phyloP scores from a whole-genome alignment of 2,797 vertebrate species.

The Merluccius polli region DNA sequence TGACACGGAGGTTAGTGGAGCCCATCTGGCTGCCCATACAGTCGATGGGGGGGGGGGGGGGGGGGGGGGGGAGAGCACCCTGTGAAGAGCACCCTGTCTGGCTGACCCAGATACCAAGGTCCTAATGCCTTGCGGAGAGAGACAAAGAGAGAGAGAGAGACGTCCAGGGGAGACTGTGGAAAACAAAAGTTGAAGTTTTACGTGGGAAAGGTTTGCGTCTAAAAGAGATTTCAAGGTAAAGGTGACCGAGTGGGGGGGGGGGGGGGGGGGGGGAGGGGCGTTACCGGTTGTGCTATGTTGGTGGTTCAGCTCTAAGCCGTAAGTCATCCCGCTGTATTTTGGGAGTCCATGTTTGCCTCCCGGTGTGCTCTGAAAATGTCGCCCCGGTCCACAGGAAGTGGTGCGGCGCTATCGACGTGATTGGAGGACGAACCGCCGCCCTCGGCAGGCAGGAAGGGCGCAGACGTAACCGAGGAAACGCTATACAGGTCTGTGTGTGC shows the following conservation, averaged over 20 bases:
- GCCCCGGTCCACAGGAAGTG: constrained; percentile 66
- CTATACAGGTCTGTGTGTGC: constrained; percentile 72
- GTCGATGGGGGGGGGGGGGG: background rate
- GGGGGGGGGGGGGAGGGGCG: too few species aligned
- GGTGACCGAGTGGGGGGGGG: too few species aligned
- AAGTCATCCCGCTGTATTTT: background rate
- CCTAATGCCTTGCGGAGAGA: background rate
- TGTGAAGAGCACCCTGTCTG: background rate
- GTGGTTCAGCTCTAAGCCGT: background rate
- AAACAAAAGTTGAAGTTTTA: too few species aligned
- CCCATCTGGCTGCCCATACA: background rate
- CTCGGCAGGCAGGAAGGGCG: constrained; percentile 76
- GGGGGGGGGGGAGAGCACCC: background rate
- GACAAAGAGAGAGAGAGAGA: background rate
- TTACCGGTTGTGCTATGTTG: too few species aligned
- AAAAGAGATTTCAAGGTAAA: too few species aligned
- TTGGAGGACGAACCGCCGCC: constrained; percentile 68
- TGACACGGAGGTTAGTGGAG: background rate
- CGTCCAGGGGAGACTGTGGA: background rate
- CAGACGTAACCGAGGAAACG: constrained; percentile 74
- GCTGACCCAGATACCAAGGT: constrained; percentile 1
- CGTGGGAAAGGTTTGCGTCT: too few species aligned
- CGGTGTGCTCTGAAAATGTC: constrained; percentile 15
- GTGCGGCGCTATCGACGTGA: constrained; percentile 70
- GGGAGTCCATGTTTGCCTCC: background rate